A percentile compares a stretch with the other conserved stretches of the same genome.
phyloP scores from a whole-genome alignment of 2,113 vertebrate genomes.

The Chaetorhynchus papuensis region DNA sequence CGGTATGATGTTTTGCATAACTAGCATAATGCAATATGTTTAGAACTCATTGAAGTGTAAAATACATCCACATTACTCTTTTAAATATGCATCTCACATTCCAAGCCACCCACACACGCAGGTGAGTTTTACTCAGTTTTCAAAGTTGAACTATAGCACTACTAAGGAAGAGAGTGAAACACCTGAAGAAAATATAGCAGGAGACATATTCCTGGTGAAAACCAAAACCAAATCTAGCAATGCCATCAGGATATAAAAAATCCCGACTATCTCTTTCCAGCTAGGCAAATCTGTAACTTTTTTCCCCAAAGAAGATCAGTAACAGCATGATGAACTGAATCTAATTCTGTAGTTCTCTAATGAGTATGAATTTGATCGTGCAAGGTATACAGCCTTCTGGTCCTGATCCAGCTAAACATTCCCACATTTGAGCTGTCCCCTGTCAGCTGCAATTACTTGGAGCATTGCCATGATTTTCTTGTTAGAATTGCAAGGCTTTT shows the following conservation, averaged over 20 bases:
- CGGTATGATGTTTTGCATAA: background rate
- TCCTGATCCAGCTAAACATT: background rate
- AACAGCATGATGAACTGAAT: background rate
- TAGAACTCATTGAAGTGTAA: background rate
- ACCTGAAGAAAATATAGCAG: background rate
- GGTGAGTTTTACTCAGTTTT: background rate
- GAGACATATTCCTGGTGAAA: background rate
- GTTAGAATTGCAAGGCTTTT: background rate
- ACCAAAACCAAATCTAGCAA: background rate
- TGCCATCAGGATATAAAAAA: background rate
- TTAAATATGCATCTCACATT: background rate
- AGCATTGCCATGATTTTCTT: background rate
- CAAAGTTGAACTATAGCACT: background rate
- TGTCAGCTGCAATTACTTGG: background rate
- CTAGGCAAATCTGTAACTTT: background rate
- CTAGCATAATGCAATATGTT: background rate
- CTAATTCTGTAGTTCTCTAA: background rate
- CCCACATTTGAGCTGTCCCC: background rate
- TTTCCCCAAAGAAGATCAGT: background rate
- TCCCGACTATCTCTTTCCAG: background rate
- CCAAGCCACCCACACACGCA: rapidly evolving
- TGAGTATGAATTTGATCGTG: background rate
- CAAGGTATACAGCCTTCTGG: background rate
- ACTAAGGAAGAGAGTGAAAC: background rate
- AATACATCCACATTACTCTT: background rate